Evolutionary conservation across 2,888 invertebrate species (phyloP), one percentile per base, ranked within the genome.

Genomic region (Dicranocentrus wangi): DNA sequence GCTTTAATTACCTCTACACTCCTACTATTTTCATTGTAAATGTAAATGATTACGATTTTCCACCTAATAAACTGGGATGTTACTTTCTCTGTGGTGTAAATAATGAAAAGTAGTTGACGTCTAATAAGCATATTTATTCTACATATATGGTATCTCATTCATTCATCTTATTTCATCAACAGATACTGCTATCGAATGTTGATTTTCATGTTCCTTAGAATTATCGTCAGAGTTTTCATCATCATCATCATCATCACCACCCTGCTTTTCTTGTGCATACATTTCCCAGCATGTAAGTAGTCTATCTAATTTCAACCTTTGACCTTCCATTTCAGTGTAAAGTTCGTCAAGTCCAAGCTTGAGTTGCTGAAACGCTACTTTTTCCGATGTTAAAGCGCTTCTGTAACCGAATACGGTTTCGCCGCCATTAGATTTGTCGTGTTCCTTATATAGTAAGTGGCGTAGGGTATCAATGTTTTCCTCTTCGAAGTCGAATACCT

Each of bases 401-500:
- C 1, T 3, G 51, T 39, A 39, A 13, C 39, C 39, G 13, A 39
- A n/a, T 17, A 23, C 25, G 7, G 39, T 43, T 17, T 63, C 51
- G 19, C 61, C 27, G 10, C 58, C 71, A 39, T 8, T 13, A 13
- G 39, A 39, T 63, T 47, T 69, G 28, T 60, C 28, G 19, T 65
- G 43, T 7, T 77, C 28, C 17, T 71, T 68, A 51, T 17, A 21
- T 66, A 83, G 21, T 60, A 71, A 19, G 69, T 65, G 39, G 1
- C 78, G 39, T 19, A 83, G 28, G 5, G 60, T 21, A 13, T 85
- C 85, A 0, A 85, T 39, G 58, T 84, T 85, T 23, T 86, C 86
- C 28, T 85, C 85, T 69, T 86, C 86, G 69, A 86, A 86, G 66
- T 86, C 84, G 55, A 83, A 84, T n/a, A 84, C 83, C 86, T 86